Evolutionary conservation across 2,113 vertebrate species (phyloP), one percentile per base, ranked within the genome.

Genomic region (Saccopteryx bilineata): DNA sequence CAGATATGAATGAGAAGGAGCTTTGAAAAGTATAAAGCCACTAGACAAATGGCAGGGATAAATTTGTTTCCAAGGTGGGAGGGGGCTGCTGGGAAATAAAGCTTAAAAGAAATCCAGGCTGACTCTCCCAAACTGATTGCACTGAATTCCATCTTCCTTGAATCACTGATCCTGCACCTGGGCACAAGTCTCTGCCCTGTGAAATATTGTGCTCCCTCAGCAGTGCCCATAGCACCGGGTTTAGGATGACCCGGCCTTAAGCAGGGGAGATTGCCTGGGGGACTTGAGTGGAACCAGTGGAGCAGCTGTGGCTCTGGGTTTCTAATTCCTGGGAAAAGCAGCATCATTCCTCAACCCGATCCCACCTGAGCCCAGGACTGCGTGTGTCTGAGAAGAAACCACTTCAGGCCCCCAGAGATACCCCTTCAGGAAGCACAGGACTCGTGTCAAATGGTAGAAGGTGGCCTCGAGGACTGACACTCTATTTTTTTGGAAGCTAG

Each of bases 1-100:
- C 87, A 94, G 80, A 94, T 58, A 94, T 96, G 76, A 78, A 94
- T 86, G 72, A 76, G 92, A 95, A 91, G 72, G 87, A 88, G 58
- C 72, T 94, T 86, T 93, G 95, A 65, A 94, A 95, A 95, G 87
- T 94, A 88, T 90, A 96, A 97, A 85, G 90, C 92, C 87, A 96
- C 84, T 81, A 95, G 92, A 96, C 72, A 95, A 96, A 97, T 93
- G 90, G 94, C 71, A 96, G 80, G 46, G 93, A 96, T 97, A 95
- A 96, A 81, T 85, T 52, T 96, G 50, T 95, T 68, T 87, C 78
- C 54, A 78, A 92, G 75, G 83, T 95, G 81, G 96, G 87, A 96
- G 88, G 48, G 94, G 90, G 61, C 81, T 98, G 26, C 72, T 86
- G 75, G 76, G 68, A 93, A 92, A 33, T 65, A 93, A 88, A 96